Evolutionary conservation across 2,113 vertebrate species (phyloP).

Genomic region (Oreotragus oreotragus): DNA sequence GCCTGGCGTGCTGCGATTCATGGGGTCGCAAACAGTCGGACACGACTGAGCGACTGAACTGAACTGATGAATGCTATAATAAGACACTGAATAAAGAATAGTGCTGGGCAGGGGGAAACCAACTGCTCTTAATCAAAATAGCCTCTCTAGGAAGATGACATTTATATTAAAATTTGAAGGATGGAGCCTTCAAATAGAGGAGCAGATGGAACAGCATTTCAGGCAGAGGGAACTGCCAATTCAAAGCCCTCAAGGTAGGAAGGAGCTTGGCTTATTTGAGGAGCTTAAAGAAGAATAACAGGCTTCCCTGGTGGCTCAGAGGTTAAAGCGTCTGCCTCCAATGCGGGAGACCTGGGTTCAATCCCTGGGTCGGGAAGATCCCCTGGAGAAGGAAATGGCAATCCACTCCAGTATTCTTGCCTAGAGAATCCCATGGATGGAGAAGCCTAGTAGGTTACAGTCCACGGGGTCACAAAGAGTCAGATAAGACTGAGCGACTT

Average conservation of each 20-base stretch:
- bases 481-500: no score
- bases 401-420: neutral
- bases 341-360: neutral
- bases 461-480: no score
- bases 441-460: neutral
- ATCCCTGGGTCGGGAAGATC: neutral
- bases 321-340: no score
- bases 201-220: neutral
- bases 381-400: neutral
- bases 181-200: neutral
- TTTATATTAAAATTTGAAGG: neutral
- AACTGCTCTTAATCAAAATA: neutral
- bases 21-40: no score
- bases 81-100: neutral
- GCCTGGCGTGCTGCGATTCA: no score
- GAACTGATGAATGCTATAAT: neutral
- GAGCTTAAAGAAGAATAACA: no score
- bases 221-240: neutral
- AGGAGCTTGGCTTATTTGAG: neutral
- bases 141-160: neutral
- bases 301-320: no score
- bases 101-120: neutral
- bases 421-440: neutral
- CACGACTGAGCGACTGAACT: no score
- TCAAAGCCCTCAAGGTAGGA: neutral